Percentiles rank a stretch among this genome's conserved stretches.
These are phyloP conservation scores for Sternarchorhynchus goeldii DNA, from an alignment of 2,797 vertebrate species.

Conservation along the genomic window DNA sequence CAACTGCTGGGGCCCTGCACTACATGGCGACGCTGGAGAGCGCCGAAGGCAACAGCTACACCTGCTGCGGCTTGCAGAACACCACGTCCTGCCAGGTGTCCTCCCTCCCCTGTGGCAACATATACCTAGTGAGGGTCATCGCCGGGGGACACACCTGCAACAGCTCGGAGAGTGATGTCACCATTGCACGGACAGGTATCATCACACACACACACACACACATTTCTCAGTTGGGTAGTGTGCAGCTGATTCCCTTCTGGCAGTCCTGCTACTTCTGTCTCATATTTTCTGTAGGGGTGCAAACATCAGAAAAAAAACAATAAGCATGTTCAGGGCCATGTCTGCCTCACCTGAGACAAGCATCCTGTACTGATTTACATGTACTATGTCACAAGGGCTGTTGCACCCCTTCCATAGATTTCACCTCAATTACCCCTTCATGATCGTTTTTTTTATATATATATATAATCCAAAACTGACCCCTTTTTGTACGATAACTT, in stretches of 20 bases:
- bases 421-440: too few relatives aligned
- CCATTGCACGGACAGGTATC: conserved; percentile 71
- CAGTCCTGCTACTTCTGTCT: neutral
- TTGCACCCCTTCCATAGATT: too few relatives aligned
- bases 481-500: neutral
- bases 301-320: too few relatives aligned
- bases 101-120: conserved; percentile 73
- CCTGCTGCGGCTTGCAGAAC: conserved; percentile 66
- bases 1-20: conserved; percentile 62
- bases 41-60: conserved; percentile 42
- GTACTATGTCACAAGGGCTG: too few relatives aligned
- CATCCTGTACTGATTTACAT: too few relatives aligned
- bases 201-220: conserved; percentile 11
- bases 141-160: conserved; percentile 78
- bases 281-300: too few relatives aligned
- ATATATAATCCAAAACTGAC: too few relatives aligned
- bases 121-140: conserved; percentile 68
- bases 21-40: conserved; percentile 73
- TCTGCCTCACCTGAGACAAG: too few relatives aligned
- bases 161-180: conserved; percentile 68
- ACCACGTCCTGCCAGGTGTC: conserved; percentile 66
- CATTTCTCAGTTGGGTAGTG: neutral
- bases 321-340: too few relatives aligned
- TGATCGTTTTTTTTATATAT: too few relatives aligned
- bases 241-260: neutral